Evolutionary conservation across 2,797 vertebrate species (phyloP).

Genomic region (Cryptoblepharus egeriae): DNA sequence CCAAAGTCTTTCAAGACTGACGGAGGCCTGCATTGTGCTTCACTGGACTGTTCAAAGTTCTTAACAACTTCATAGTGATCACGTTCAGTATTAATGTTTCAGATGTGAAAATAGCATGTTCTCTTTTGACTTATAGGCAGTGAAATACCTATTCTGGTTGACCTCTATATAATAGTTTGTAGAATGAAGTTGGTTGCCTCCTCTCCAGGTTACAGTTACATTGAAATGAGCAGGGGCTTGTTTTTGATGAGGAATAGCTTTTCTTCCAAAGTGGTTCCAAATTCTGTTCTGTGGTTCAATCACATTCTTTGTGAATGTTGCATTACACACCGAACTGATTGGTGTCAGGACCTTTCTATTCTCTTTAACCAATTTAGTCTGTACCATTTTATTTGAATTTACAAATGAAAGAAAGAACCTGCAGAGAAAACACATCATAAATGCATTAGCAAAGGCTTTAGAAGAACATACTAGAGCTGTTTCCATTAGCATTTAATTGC

Average conservation of each 20-base stretch:
- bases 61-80: not conserved
- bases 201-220: not conserved
- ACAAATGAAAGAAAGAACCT: constrained; percentile 22
- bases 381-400: constrained; percentile 29
- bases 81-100: not conserved
- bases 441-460: constrained; percentile 32
- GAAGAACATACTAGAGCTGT: constrained; percentile 19
- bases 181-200: constrained; percentile 1
- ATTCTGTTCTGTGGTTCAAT: constrained; percentile 12
- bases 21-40: not conserved
- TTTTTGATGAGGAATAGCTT: not conserved
- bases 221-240: not conserved
- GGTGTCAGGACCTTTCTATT: constrained; percentile 2
- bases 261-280: not conserved
- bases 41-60: not conserved
- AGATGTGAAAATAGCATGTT: constrained; percentile 19
- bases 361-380: constrained; percentile 41
- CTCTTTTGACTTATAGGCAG: constrained; percentile 28
- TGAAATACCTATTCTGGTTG: constrained; percentile 14
- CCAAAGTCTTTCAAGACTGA: too few species aligned
- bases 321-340: not conserved
- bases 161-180: not conserved
- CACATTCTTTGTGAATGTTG: not conserved
- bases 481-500: constrained; percentile 26
- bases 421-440: not conserved